Evolutionary conservation across 1,140 invertebrate genomes (phyloP).

Genomic region (Heliconius hewitsoni): DNA sequence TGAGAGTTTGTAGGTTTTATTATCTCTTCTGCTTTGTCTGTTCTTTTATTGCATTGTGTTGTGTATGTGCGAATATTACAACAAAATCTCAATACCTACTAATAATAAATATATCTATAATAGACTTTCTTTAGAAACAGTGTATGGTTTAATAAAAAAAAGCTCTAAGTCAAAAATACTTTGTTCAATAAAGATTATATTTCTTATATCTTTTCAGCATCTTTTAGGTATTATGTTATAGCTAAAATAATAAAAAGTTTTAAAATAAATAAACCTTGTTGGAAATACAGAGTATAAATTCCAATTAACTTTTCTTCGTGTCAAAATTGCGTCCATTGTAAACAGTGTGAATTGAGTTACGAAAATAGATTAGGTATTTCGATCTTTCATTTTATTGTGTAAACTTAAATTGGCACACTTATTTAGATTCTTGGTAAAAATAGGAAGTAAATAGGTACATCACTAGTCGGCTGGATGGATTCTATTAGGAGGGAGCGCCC

Average conservation of each 20-base stretch:
- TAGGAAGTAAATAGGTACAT: constrained; percentile 39
- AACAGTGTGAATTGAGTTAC: constrained; percentile 18
- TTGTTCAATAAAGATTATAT: not conserved
- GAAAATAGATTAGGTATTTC: constrained; percentile 15
- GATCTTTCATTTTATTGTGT: not conserved
- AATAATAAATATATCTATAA: too few species aligned
- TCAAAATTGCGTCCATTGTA: constrained; percentile 10
- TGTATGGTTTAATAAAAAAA: not conserved
- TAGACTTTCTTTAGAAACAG: too few species aligned
- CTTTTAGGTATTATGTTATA: not conserved
- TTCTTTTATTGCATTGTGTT: not conserved
- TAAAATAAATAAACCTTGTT: not conserved
- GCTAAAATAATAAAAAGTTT: not conserved
- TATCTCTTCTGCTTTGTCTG: not conserved
- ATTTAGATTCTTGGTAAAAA: constrained; percentile 46
- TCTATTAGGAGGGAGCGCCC: constrained; percentile 50
- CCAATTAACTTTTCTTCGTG: constrained; percentile 14
- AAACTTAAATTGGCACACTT: constrained; percentile 13
- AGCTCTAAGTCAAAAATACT: too few species aligned
- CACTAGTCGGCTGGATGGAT: constrained; percentile 39
- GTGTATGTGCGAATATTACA: too few species aligned
- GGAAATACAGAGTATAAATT: constrained; percentile 12
- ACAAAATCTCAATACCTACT: too few species aligned
- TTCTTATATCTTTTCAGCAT: not conserved
- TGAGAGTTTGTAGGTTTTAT: not conserved